phyloP scores from a whole-genome alignment of 2,113 vertebrate genomes.

The Dasyornis broadbenti region DNA sequence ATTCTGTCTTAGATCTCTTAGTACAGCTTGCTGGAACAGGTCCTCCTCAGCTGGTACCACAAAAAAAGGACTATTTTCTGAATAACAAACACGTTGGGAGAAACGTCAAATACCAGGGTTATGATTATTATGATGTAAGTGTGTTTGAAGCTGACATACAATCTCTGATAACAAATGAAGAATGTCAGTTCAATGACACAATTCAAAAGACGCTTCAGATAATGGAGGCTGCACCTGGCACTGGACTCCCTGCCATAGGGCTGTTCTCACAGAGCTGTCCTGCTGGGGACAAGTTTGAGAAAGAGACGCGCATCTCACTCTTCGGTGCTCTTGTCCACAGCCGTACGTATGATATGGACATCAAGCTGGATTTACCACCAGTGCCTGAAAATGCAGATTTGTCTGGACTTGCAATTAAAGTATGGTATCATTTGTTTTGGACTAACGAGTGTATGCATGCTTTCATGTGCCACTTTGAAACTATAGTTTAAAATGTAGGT shows the following conservation, averaged over 20 bases:
- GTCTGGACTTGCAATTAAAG: slow-evolving; percentile 89
- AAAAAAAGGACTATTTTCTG: slow-evolving; percentile 82
- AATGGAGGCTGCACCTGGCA: slow-evolving; percentile 87
- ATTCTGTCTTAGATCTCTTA: slow-evolving; percentile 83
- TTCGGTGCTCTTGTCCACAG: slow-evolving; percentile 93
- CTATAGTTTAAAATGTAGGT: not conserved
- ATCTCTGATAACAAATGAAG: slow-evolving; percentile 78
- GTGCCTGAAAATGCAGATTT: slow-evolving; percentile 88
- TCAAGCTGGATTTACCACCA: slow-evolving; percentile 88
- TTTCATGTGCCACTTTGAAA: not conserved
- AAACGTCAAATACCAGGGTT: slow-evolving; percentile 77
- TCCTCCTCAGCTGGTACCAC: slow-evolving; percentile 75
- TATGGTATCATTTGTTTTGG: slow-evolving; percentile 39
- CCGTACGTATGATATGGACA: slow-evolving; percentile 87
- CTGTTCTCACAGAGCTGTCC: slow-evolving; percentile 61
- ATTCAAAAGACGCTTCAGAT: slow-evolving; percentile 76
- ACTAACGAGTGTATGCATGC: not conserved
- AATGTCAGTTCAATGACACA: slow-evolving; percentile 73
- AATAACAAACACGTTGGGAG: slow-evolving; percentile 80
- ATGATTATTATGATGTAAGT: slow-evolving; percentile 84
- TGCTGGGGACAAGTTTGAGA: slow-evolving; percentile 84
- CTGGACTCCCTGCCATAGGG: slow-evolving; percentile 79
- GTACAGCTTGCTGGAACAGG: slow-evolving; percentile 87
- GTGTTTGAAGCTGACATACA: slow-evolving; percentile 82
- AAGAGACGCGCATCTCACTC: slow-evolving; percentile 85